Evolutionary conservation across 2,797 vertebrate species (phyloP).

Genomic region (Phyllotis vaccarum): DNA sequence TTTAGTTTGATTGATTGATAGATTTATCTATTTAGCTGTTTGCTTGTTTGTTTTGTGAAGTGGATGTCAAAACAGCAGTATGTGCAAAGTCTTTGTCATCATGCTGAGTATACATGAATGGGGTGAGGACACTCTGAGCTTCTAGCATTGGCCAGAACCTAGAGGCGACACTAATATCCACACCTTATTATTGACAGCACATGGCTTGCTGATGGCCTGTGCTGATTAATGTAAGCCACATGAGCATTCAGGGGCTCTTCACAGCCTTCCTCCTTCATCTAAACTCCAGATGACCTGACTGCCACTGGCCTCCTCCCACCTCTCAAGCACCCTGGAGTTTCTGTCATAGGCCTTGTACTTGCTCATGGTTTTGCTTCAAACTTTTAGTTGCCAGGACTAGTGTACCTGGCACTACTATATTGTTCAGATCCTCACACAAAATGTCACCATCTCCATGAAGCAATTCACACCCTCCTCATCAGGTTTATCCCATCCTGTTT

Average conservation of each 20-base stretch:
- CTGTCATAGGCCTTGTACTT: not conserved
- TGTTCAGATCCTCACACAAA: not conserved
- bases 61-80: not conserved
- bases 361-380: not conserved
- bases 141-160: slow-evolving; percentile 19
- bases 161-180: not conserved
- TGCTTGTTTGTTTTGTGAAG: not conserved
- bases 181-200: not conserved
- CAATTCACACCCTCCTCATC: not conserved
- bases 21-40: no score
- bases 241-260: not conserved
- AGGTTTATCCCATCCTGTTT: not conserved
- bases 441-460: not conserved
- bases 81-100: not conserved
- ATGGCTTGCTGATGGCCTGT: not conserved
- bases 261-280: not conserved
- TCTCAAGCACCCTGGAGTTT: not conserved
- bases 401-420: not conserved
- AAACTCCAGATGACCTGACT: not conserved
- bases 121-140: not conserved
- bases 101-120: not conserved
- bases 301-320: not conserved
- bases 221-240: not conserved
- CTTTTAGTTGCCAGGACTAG: not conserved
- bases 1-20: no score